A percentile compares a stretch with the other conserved stretches of the same genome.
phyloP scores from a whole-genome alignment of 2,113 vertebrate genomes.

The Hypanus sabinus region DNA sequence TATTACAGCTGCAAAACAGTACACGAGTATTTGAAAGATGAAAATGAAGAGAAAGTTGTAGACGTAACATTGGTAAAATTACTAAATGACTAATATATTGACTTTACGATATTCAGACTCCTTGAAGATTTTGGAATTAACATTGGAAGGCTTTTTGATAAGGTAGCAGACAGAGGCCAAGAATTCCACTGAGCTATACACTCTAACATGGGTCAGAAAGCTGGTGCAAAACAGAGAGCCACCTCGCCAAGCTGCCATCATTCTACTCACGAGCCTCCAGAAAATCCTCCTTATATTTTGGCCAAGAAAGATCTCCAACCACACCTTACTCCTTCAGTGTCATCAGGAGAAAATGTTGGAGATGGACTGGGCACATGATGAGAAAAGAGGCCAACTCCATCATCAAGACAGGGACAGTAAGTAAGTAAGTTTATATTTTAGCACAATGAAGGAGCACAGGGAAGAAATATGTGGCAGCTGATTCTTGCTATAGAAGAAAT shows the following conservation, averaged over 20 bases:
- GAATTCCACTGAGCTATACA: background rate
- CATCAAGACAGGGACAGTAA: too few relatives aligned
- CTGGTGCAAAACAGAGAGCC: too few relatives aligned
- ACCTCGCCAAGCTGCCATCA: too few relatives aligned
- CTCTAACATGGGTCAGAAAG: too few relatives aligned
- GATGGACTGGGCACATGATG: too few relatives aligned
- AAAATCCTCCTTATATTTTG: too few relatives aligned
- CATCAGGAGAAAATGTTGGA: too few relatives aligned
- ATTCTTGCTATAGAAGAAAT: background rate
- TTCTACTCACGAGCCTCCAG: too few relatives aligned
- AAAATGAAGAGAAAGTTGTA: background rate
- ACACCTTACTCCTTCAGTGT: too few relatives aligned
- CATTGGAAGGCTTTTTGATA: background rate
- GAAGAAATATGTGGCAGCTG: background rate
- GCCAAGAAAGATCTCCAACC: too few relatives aligned
- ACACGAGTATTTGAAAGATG: background rate
- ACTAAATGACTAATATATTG: constrained; percentile 21
- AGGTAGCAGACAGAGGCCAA: background rate
- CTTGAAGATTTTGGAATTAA: background rate
- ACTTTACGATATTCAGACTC: background rate
- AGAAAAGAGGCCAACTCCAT: too few relatives aligned
- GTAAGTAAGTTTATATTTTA: background rate
- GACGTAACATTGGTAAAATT: background rate
- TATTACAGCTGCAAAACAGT: background rate
- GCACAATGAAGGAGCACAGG: background rate